Base-by-base conservation (phyloP, 2,888 invertebrate species). In the Eupithecia inturbata region DNA sequence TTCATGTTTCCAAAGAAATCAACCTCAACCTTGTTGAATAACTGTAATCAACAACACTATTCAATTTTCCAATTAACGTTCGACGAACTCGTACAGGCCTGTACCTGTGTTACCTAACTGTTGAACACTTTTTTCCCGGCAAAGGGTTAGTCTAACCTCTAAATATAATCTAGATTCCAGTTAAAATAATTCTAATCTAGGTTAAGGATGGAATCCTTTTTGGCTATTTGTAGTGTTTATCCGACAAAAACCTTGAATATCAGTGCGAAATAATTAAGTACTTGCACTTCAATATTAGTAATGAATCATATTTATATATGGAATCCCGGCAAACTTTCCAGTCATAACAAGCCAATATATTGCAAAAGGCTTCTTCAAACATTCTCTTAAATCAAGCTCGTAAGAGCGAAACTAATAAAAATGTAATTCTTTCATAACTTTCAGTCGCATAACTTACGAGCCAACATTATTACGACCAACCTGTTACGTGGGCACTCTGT, bases 361-460 rank as follows among this genome's bases (percentile, higher is more conserved):
- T 41, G 14, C n/a, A 7, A 49, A n/a, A 6, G 49, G 6, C 19
- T 45, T 45, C n/a, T n/a, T 49, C 19, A n/a, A n/a, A 2, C n/a
- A 49, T n/a, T n/a, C n/a, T 9, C n/a, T 16, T 1, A 57, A 57
- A 14, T 4, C 22, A 10, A 57, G 12, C 4, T 36, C 63, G 10
- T 36, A n/a, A 33, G 33, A 64, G 4, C 19, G 3, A 33, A 33
- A 64, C 63, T 36, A 10, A 26, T 36, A n/a, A 31, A 64, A 36
- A 64, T 64, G 28, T n/a, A 26, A 28, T 60, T 62, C 4, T 68
- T 74, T 63, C 41, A 64, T 70, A 64, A 71, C n/a, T 53, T 71
- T 71, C 71, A 70, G 66, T 57, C 53, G 57, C 71, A 64, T 63
- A 64, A 66, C 41, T 45, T 68, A 39, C 66, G 64, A 36, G 36